These are phyloP conservation scores for Chanos chanos DNA, from an alignment of 2,797 vertebrate species.

Conservation along the genomic window DNA sequence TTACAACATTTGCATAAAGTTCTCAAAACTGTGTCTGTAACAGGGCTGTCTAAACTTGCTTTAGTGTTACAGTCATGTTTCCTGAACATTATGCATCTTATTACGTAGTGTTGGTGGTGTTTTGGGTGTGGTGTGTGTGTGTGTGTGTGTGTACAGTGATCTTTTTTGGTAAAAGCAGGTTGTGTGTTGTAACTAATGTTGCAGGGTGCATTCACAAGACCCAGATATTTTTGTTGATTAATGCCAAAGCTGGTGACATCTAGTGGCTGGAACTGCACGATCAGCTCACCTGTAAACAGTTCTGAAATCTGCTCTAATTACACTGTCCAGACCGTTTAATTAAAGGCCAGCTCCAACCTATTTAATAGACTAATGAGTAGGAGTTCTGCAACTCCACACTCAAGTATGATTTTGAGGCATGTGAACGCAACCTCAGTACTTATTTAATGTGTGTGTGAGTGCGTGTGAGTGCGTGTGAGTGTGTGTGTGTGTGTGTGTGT, in stretches of 20 bases:
- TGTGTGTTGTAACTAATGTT: not conserved
- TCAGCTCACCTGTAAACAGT: no score
- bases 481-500: constrained; percentile 18
- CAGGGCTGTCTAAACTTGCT: not conserved
- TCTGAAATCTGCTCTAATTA: no score
- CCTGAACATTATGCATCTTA: constrained; percentile 57
- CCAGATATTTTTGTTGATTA: not conserved
- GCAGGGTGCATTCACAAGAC: constrained; percentile 24
- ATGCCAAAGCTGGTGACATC: not conserved
- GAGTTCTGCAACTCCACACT: not conserved
- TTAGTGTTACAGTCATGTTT: constrained; percentile 44
- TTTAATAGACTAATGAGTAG: not conserved
- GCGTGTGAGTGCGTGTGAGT: constrained; percentile 17
- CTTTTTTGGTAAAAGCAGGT: no score
- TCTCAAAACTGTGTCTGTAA: constrained; percentile 51
- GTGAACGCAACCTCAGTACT: constrained; percentile 32
- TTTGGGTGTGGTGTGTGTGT: constrained; percentile 16
- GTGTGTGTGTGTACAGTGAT: no score
- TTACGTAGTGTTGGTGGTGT: constrained; percentile 30
- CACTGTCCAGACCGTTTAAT: no score
- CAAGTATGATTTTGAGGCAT: not conserved
- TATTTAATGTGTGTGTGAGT: constrained; percentile 16
- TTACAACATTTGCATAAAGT: constrained; percentile 54
- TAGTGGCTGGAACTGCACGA: constrained; percentile 6
- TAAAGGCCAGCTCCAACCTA: no score